Evolutionary conservation across 1,140 invertebrate genomes (phyloP).

Genomic region (Lordiphosa collinella): DNA sequence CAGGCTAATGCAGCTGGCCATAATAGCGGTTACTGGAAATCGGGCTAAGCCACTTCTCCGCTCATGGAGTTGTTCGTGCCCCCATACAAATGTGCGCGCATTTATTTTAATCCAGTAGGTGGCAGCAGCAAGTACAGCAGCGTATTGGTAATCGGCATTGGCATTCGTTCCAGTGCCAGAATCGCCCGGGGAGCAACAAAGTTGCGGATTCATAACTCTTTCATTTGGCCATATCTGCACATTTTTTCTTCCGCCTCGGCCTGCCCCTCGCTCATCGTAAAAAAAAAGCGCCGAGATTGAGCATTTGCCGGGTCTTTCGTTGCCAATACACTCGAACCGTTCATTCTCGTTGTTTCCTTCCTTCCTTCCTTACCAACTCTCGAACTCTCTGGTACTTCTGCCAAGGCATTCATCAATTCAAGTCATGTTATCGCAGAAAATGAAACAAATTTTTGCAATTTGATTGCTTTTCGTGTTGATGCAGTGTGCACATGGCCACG

Average conservation of each 20-base stretch:
- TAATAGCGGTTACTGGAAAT: constrained; percentile 64
- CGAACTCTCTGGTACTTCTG: constrained; percentile 23
- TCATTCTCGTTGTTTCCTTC: constrained; percentile 16
- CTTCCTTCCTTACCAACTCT: not conserved
- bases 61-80: constrained; percentile 33
- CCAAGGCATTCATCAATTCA: constrained; percentile 77
- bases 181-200: constrained; percentile 57
- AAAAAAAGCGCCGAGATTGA: constrained; percentile 56
- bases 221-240: constrained; percentile 74
- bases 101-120: constrained; percentile 71
- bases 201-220: constrained; percentile 77
- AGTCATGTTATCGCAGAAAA: constrained; percentile 77
- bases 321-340: constrained; percentile 56
- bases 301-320: constrained; percentile 64
- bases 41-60: constrained; percentile 1
- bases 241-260: constrained; percentile 40
- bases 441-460: constrained; percentile 78
- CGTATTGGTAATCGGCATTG: constrained; percentile 72
- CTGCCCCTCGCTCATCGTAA: constrained; percentile 8
- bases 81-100: constrained; percentile 69
- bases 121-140: constrained; percentile 1
- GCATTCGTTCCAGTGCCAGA: constrained; percentile 49
- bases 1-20: constrained; percentile 47
- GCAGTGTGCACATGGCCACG: constrained; percentile 30
- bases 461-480: constrained; percentile 76